phyloP scores from a whole-genome alignment of 2,113 vertebrate species.

The Eulemur rufifrons region DNA sequence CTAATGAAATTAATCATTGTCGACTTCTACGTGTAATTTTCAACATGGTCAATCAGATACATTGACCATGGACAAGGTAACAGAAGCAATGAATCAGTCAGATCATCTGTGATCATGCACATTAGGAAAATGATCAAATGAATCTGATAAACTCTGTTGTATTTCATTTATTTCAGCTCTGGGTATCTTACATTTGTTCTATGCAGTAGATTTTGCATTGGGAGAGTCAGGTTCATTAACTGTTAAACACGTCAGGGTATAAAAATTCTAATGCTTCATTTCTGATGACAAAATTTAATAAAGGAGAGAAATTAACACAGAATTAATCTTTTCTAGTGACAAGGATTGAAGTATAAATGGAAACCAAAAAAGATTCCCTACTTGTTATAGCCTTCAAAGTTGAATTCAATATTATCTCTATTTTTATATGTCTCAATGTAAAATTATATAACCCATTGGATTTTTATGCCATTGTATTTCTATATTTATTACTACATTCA shows the following conservation, averaged over 20 bases:
- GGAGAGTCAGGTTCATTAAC: not conserved
- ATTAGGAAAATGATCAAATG: not conserved
- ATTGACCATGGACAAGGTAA: not conserved
- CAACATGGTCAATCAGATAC: not conserved
- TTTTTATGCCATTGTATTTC: constrained; percentile 52
- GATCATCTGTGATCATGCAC: not conserved
- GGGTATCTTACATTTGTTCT: not conserved
- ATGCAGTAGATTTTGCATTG: not conserved
- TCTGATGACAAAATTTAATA: constrained; percentile 71
- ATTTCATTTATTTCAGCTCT: not conserved
- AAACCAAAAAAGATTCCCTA: constrained; percentile 25
- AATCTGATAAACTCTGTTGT: not conserved
- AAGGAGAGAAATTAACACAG: constrained; percentile 70
- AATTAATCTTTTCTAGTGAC: constrained; percentile 66
- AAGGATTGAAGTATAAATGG: constrained; percentile 60
- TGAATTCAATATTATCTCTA: constrained; percentile 9
- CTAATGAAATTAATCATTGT: not conserved
- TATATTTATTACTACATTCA: not conserved
- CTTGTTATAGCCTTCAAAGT: constrained; percentile 42
- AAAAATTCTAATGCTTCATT: constrained; percentile 61
- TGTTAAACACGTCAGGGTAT: constrained; percentile 55
- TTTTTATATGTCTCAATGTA: constrained; percentile 22
- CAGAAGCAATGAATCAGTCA: not conserved
- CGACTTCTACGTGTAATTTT: not conserved
- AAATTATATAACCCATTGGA: constrained; percentile 59